Evolutionary conservation across 2,888 invertebrate genomes (phyloP).

Genomic region (Heteromurus nitidus): DNA sequence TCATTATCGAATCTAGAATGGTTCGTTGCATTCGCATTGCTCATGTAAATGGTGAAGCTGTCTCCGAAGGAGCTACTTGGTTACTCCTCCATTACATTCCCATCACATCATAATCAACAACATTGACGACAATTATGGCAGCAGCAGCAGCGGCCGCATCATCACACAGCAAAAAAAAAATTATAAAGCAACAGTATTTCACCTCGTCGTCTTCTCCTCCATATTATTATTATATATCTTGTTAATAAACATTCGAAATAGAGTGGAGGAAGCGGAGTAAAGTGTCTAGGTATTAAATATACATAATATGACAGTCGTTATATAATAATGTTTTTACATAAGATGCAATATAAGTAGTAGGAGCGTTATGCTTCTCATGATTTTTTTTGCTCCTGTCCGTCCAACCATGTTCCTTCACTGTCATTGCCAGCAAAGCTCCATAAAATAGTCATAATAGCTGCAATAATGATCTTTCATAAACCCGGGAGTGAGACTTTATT

Average conservation of each 20-base stretch:
- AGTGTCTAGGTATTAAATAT: too few relatives aligned
- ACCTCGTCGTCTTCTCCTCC: constrained; percentile 5
- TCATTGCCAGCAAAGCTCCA: constrained; percentile 14
- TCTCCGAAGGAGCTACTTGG: constrained; percentile 48
- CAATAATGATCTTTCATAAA: constrained; percentile 58
- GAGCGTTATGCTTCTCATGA: too few relatives aligned
- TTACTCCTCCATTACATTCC: constrained; percentile 60
- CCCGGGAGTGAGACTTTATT: constrained; percentile 66
- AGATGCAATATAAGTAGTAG: not conserved
- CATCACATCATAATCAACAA: constrained; percentile 40
- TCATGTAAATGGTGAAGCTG: constrained; percentile 12
- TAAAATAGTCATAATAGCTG: constrained; percentile 36
- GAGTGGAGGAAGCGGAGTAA: too few relatives aligned
- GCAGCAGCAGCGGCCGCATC: not conserved
- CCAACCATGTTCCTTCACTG: not conserved
- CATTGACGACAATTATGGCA: constrained; percentile 12
- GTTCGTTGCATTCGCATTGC: constrained; percentile 43
- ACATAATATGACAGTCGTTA: not conserved
- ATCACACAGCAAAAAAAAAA: not conserved
- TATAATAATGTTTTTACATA: not conserved
- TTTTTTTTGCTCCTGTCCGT: not conserved
- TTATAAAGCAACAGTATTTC: not conserved
- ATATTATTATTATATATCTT: not conserved
- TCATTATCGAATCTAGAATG: constrained; percentile 39
- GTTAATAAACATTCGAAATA: too few relatives aligned